Evolutionary conservation across 2,113 vertebrate genomes (phyloP).

Genomic region (Saiga tatarica): DNA sequence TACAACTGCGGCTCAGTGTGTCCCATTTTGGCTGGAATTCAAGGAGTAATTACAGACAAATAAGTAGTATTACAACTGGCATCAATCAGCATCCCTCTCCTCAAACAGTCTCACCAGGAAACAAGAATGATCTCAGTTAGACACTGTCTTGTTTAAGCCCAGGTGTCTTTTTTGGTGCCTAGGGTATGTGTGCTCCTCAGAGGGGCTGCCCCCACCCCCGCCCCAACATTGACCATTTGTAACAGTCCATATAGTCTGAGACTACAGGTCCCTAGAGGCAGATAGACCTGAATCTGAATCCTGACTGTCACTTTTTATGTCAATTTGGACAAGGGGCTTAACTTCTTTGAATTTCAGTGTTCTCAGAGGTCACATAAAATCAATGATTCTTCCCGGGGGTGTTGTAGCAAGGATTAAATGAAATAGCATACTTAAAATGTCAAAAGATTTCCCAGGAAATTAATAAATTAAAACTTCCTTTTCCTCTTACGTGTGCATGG

Average conservation of each 20-base stretch:
- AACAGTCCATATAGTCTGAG: neutral
- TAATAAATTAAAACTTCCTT: constrained; percentile 7
- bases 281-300: neutral
- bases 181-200: neutral
- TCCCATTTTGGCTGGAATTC: constrained; percentile 54
- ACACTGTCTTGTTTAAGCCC: neutral
- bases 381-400: neutral
- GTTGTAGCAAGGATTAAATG: neutral
- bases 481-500: neutral
- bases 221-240: neutral
- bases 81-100: constrained; percentile 54
- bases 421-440: neutral
- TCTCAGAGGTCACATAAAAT: neutral
- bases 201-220: neutral
- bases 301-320: neutral
- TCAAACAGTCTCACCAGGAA: constrained; percentile 49
- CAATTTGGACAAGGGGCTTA: neutral
- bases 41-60: constrained; percentile 68
- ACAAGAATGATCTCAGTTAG: neutral
- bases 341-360: neutral
- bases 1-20: constrained; percentile 51
- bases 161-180: neutral
- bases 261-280: neutral
- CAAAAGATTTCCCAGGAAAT: neutral
- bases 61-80: constrained; percentile 60